Base-by-base conservation (phyloP, 2,888 invertebrate genomes). In the Pristionchus entomophagus region DNA sequence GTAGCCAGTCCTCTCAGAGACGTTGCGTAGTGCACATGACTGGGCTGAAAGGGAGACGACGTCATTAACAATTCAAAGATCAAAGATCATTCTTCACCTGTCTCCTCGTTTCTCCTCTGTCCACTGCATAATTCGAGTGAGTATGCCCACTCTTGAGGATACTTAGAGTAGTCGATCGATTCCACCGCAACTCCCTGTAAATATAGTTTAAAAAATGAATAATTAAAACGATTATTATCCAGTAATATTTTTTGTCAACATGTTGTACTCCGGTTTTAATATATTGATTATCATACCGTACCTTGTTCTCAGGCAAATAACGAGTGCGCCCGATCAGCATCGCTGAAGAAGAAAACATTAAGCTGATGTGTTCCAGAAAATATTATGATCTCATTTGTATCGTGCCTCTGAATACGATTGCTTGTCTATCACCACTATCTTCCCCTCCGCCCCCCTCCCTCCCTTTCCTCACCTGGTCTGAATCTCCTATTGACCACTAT, bases 101-200 rank as follows among this genome's bases (percentile, higher is more conserved):
- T 81, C 26, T 81, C 84, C 22, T 65, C 69, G 19, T 29, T 32
- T 35, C 32, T 10, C 14, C 59, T 19, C 17, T 53, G 84, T 6
- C 98, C 98, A 12, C 98, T 97, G 94, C 99, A 99, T 89, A 98
- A 95, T 94, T 99, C 99, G 77, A 97, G 93, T 0, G 97, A 96
- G 8, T 97, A 94, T 12, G 91, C 92, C 51, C 90, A 59, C 62
- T 88, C 87, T 2, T 89, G 53, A 35, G 89, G 89, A 45, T 92
- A 91, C 51, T 86, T 78, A 12, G 62, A 77, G 89, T 89, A 92
- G 14, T 91, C 87, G 65, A 93, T 29, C 12, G 62, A 19, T 22
- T 32, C 32, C 29, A 65, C 49, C 22, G 41, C 62, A 0, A 35
- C n/a, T 6, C 83, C 83, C 81, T 81, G 26, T 2, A 78, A 56